phyloP scores from a whole-genome alignment of 30 jellyfish, hydroid and myxozoan species.

The Turritopsis dohrnii region DNA sequence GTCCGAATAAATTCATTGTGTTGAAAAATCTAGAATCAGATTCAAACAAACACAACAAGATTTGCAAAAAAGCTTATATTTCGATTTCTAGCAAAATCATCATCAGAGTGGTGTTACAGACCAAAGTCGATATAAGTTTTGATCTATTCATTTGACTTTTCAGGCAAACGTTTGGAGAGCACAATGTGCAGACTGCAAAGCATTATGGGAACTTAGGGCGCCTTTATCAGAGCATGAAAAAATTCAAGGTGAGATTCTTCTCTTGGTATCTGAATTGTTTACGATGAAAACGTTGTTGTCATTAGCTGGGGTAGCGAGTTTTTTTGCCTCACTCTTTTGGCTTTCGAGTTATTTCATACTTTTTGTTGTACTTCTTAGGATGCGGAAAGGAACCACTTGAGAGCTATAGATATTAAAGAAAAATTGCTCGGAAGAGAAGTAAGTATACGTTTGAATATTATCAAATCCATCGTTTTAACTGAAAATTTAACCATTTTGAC shows the following conservation, averaged over 20 bases:
- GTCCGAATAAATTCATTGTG: no score
- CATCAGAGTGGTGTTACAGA: no score
- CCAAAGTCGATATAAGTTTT: no score
- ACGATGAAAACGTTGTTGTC: background rate
- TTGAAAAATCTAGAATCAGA: no score
- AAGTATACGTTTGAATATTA: background rate
- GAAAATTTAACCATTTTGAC: no score
- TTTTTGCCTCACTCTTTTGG: background rate
- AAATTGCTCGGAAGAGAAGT: slow-evolving; percentile 76
- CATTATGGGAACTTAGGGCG: slow-evolving; percentile 94
- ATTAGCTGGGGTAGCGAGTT: no score
- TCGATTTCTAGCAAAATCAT: no score
- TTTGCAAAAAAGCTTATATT: no score
- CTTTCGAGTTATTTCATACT: no score
- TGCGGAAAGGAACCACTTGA: slow-evolving; percentile 81
- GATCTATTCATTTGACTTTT: background rate
- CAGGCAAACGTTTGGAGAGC: slow-evolving; percentile 75
- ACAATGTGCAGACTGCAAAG: slow-evolving; percentile 93
- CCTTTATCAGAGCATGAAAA: slow-evolving; percentile 80
- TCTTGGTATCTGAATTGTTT: background rate
- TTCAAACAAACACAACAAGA: no score
- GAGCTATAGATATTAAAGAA: slow-evolving; percentile 80
- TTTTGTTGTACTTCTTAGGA: slow-evolving; percentile 49
- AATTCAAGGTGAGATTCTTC: slow-evolving; percentile 26
- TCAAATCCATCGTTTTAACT: no score